Base-by-base conservation (phyloP, 1,140 invertebrate species). In the Cyphomyrmex costatus region DNA sequence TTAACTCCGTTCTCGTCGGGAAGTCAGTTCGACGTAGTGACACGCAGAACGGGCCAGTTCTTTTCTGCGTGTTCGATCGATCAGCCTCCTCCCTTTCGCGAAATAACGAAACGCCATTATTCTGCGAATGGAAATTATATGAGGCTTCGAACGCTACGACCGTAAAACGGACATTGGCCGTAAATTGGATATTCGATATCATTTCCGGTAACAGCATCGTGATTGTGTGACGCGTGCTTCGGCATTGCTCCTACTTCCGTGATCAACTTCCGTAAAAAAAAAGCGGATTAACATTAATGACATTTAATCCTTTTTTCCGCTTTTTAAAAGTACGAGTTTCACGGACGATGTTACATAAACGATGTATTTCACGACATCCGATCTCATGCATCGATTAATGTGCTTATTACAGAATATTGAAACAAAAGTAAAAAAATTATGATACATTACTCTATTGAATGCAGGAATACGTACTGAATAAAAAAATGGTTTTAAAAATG, bases 101-200 rank as follows among this genome's bases (percentile, higher is more conserved):
- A n/a, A 14, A 61, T 83, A 74, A 61, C 27, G 53, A 74, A 74
- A 77, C 66, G 27, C 36, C 36, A 27, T 60, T 82, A 70, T 82
- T 85, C 10, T 21, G 30, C 73, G 21, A 53, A 63, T 84, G 42
- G 27, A 76, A 84, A 74, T 78, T 33, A 63, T 84, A 78, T 42
- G 60, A 78, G 30, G 46, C n/a, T 12, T 51, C 58, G 27, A 78
- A 78, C 53, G 10, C 16, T 77, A 10, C 42, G 58, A 3, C 14
- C 27, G 27, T 63, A 53, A 77, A 65, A 77, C 21, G 70, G 56
- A 56, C 56, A 65, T 63, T 30, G 71, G 16, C 46, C 21, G 19
- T 85, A 85, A 85, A 85, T 85, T 85, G 73, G 73, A 85, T 56
- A 85, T 56, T 65, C 16, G 73, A 85, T 85, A 65, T 42, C 30